A percentile compares a stretch with the other conserved stretches of the same genome.
Evolutionary conservation across 53 echinoderm and acorn worm genomes (phyloP).

Genomic region (Holothuria scabra): DNA sequence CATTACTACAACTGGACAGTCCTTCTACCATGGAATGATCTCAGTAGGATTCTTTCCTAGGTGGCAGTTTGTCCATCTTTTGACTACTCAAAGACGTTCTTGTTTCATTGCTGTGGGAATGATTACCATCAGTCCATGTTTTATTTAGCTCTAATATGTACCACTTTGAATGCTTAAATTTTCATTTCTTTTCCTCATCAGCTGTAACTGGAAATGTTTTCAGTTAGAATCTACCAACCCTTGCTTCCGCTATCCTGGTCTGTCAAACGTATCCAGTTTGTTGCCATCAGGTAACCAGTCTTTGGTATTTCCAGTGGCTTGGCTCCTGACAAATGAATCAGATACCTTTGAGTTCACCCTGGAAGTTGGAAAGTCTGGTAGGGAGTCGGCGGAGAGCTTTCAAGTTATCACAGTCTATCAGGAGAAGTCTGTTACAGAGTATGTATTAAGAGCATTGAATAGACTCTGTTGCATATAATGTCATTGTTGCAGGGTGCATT

Average conservation of each 20-base stretch:
- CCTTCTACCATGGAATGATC: no score
- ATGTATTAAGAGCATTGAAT: slow-evolving; percentile 3
- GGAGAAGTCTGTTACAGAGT: slow-evolving; percentile 12
- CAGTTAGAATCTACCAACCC: slow-evolving; percentile 48
- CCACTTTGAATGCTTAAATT: no score
- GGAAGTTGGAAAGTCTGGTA: slow-evolving; percentile 70
- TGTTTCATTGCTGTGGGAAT: no score
- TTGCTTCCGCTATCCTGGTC: slow-evolving; percentile 64
- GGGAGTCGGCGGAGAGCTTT: slow-evolving; percentile 40
- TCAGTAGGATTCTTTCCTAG: no score
- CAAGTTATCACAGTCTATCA: slow-evolving; percentile 72
- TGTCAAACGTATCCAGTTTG: slow-evolving; percentile 50
- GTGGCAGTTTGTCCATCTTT: no score
- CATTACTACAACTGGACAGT: no score
- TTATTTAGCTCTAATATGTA: no score
- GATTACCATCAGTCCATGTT: no score
- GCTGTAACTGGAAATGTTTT: slow-evolving; percentile 84
- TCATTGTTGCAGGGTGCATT: no score
- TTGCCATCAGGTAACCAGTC: slow-evolving; percentile 57
- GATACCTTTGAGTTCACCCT: slow-evolving; percentile 76
- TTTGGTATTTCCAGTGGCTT: slow-evolving; percentile 59
- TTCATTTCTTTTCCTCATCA: slow-evolving; percentile 1
- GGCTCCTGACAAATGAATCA: slow-evolving; percentile 42
- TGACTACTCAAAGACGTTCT: no score
- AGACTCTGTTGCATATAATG: no score